phyloP scores from a whole-genome alignment of 2,888 invertebrate species.

The Drosophila atripex region DNA sequence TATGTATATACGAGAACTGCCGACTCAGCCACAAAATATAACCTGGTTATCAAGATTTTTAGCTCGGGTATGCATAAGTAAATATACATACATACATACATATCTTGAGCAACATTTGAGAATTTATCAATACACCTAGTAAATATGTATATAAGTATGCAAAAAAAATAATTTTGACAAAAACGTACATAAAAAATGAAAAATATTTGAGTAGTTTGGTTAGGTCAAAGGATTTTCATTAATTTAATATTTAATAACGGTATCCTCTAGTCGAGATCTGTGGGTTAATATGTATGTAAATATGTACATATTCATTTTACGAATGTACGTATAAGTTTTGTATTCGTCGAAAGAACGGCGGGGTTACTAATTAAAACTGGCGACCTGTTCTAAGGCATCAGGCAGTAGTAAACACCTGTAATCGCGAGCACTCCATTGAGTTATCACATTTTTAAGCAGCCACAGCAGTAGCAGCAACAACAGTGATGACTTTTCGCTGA shows the following conservation, averaged over 20 bases:
- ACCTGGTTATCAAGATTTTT: conserved; percentile 13
- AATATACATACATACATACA: too few species aligned
- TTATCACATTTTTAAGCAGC: conserved; percentile 66
- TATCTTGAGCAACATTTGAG: not conserved
- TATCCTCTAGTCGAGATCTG: conserved; percentile 17
- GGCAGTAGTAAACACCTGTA: conserved; percentile 68
- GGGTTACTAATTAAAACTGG: conserved; percentile 68
- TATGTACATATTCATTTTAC: too few species aligned
- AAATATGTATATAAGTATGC: too few species aligned
- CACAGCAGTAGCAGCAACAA: conserved; percentile 32
- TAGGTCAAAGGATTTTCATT: not conserved
- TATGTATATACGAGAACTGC: conserved; percentile 47
- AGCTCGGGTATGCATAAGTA: conserved; percentile 4
- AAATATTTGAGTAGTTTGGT: too few species aligned
- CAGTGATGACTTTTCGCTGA: conserved; percentile 48
- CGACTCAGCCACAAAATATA: conserved; percentile 33
- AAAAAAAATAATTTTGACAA: too few species aligned
- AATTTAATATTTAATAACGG: not conserved
- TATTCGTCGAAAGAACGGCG: conserved; percentile 55
- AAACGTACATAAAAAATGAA: too few species aligned
- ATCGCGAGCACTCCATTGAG: conserved; percentile 72
- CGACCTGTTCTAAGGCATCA: conserved; percentile 44
- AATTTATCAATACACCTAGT: not conserved
- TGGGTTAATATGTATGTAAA: too few species aligned
- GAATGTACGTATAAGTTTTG: too few species aligned